Evolutionary conservation across 2,797 vertebrate genomes (phyloP).

Genomic region (Aphelocoma californica): DNA sequence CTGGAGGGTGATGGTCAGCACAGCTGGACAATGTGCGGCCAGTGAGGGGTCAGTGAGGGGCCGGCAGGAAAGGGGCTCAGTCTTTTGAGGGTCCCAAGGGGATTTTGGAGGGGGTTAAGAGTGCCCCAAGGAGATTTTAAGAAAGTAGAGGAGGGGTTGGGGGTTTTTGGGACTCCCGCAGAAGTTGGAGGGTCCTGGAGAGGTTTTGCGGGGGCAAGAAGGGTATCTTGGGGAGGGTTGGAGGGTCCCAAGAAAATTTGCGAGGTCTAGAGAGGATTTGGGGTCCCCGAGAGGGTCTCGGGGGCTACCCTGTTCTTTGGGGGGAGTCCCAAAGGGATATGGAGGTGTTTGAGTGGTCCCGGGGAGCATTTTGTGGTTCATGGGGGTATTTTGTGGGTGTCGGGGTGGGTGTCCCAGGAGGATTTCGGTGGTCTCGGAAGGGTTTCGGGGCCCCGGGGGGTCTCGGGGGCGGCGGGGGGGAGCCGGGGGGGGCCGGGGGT

Average conservation of each 20-base stretch:
- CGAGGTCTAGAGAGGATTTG: neutral
- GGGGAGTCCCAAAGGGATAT: neutral
- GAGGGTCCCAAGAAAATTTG: neutral
- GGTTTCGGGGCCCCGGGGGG: neutral
- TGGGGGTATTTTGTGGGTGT: neutral
- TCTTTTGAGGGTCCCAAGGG: no score
- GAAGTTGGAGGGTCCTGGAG: accelerated
- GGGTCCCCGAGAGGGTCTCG: no score
- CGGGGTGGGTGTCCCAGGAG: no score
- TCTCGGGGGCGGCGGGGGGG: neutral
- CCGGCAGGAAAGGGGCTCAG: no score
- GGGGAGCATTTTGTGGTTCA: neutral
- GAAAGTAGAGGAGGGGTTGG: neutral
- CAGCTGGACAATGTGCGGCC: neutral
- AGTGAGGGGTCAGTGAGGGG: neutral
- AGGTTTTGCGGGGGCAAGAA: no score
- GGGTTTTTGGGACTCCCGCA: accelerated
- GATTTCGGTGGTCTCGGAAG: no score
- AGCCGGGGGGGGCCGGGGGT: neutral
- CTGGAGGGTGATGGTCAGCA: neutral
- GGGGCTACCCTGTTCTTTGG: no score
- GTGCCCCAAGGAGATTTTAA: neutral
- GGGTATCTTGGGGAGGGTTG: accelerated
- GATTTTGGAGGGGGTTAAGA: neutral
- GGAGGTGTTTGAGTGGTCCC: no score